Conservation (phyloP, 2,888 invertebrate species). For the Sinopyrophorus schimmeli region DNA sequence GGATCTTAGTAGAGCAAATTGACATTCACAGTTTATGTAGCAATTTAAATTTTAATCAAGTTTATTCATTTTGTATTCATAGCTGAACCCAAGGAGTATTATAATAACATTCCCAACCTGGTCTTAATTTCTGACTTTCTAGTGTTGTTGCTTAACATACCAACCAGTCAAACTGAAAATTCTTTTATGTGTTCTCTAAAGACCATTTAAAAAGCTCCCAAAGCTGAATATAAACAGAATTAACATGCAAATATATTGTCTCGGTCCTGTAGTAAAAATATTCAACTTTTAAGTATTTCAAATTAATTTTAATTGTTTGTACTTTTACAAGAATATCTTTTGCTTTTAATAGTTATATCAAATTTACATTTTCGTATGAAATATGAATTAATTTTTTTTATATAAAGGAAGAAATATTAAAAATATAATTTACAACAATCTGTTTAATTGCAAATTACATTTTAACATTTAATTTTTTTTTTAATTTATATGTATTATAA, state of each 20-base stretch:
- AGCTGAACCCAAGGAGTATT: constrained; percentile 26
- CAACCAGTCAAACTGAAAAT: constrained; percentile 17
- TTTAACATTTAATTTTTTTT: no score
- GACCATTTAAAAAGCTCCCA: constrained; percentile 15
- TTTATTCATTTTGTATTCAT: constrained; percentile 28
- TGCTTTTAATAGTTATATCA: no score
- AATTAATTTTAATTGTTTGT: no score
- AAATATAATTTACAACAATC: no score
- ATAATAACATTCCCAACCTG: constrained; percentile 24
- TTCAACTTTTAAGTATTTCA: no score
- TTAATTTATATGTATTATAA: no score
- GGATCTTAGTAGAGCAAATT: constrained; percentile 18
- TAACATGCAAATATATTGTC: constrained; percentile 4
- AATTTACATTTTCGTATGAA: no score
- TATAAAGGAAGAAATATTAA: no score
- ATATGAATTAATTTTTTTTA: no score
- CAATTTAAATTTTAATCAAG: constrained; percentile 29
- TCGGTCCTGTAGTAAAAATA: no score
- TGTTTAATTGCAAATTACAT: no score
- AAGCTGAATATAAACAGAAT: constrained; percentile 16
- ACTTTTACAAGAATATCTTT: no score
- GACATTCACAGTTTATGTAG: constrained; percentile 24
- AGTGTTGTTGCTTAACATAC: constrained; percentile 5
- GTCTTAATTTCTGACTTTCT: constrained; percentile 22
- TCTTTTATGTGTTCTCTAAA: constrained; percentile 11